Evolutionary conservation across 1,140 invertebrate species (phyloP), one percentile per base, ranked within the genome.

Genomic region (Nixonia krombeini): DNA sequence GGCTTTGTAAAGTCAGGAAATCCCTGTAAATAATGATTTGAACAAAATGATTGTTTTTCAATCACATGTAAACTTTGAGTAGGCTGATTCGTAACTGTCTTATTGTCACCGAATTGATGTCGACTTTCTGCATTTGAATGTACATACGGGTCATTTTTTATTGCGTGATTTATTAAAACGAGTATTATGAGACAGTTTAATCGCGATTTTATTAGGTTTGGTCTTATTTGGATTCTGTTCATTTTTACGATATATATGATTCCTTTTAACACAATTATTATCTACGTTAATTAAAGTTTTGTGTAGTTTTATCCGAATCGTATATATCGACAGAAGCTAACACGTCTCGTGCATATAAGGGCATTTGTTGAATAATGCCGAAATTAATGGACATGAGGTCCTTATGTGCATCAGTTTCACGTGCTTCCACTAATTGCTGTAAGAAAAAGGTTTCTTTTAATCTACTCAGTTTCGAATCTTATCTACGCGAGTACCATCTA

Each of bases 371-470:
- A 15, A 62, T 47, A 25, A 62, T 62, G 33, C 53, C 41, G 26
- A 47, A 62, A 52, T 52, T 31, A 3, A 61, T 2, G 23, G 41
- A 41, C 9, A 28, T 9, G 15, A 5, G 35, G 16, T 61, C 57
- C 25, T 1, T 41, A 47, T 61, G 35, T 17, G 41, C 21, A 46
- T 61, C 35, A 3, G 40, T 52, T 46, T 52, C 46, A 12, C 29
- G 15, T 1, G 57, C 49, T 61, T 52, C 42, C 40, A 46, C 13
- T 13, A 52, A 7, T 23, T 61, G 57, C 31, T 61, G 52, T n/a
- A 61, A 47, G 33, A 61, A 61, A 61, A 25, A 61, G 5, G 25
- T 52, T 35, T 61, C 49, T n/a, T n/a, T n/a, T 1, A 61, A 7
- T 46, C 41, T 52, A 4, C 42, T 10, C 0, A 52, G 47, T 41